Evolutionary conservation across 2,888 invertebrate genomes (phyloP), one percentile per base, ranked within the genome.

Genomic region (Eristalis tenax): DNA sequence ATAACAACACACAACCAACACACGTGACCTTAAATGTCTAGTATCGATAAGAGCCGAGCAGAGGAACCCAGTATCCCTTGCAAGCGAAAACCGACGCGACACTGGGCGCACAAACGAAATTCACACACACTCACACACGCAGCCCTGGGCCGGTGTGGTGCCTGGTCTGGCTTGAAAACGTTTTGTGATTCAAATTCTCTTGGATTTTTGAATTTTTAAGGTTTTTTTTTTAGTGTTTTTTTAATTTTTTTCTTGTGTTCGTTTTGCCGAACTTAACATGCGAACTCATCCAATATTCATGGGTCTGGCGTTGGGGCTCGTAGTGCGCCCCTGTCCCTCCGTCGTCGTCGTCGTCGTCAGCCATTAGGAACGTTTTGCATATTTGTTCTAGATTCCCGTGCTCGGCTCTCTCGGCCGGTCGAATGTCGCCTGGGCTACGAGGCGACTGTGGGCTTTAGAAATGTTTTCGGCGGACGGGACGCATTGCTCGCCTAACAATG

Each of bases 251-350:
- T 66, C 22, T 38, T 35, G 15, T 38, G 10, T 4, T 18, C 38
- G 66, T 66, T 38, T 38, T 38, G 28, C 28, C 23, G 66, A 40
- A 65, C 65, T 79, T 80, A 74, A 74, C 74, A 74, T 81, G 74
- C 74, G 63, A 74, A 81, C 80, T 81, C 80, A 81, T 81, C 80
- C 74, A 81, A 81, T 81, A 81, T 81, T 81, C 80, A 81, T 81
- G 61, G 80, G 69, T 38, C 43, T 56, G n/a, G 18, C 5, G 57
- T 28, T 50, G 50, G n/a, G 18, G 15, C 15, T 32, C 32, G n/a
- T 23, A 59, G 71, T 43, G 40, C 5, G n/a, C 50, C 50, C 18
- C 50, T 13, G 28, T 2, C 13, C 13, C 38, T 26, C 13, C 26
- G 15, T 22, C 26, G 26, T 13, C 11, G 23, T 26, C 59, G 59